Conservation (phyloP, 2,797 vertebrate genomes). For the Myioborus melanocephalus region DNA sequence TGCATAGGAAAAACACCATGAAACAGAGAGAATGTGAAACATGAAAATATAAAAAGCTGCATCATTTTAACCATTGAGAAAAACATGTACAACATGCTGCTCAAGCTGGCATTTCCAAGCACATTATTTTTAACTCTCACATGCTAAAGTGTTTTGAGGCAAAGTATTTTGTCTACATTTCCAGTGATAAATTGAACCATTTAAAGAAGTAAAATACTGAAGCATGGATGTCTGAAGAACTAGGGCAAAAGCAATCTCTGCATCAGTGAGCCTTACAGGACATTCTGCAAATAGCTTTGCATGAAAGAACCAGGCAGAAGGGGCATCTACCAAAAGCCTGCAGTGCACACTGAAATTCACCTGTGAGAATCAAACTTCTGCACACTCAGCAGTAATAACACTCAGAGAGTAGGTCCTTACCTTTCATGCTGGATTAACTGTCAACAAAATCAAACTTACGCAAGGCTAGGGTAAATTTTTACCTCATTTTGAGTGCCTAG, state of each 20-base stretch:
- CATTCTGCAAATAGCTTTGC: not conserved
- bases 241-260: not conserved
- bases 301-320: not conserved
- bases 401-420: not conserved
- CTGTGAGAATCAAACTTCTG: not conserved
- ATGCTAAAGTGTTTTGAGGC: not conserved
- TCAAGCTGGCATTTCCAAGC: not conserved
- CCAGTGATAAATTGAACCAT: not conserved
- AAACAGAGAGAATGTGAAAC: not conserved
- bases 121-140: not conserved
- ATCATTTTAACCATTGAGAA: not conserved
- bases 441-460: not conserved
- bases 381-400: not conserved
- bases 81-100: not conserved
- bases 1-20: not conserved
- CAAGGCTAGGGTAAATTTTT: not conserved
- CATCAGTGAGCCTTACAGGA: not conserved
- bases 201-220: not conserved
- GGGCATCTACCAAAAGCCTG: not conserved
- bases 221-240: not conserved
- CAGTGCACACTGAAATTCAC: not conserved
- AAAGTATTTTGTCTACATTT: not conserved
- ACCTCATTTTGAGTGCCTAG: not conserved
- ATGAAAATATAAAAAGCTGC: not conserved
- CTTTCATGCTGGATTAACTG: not conserved